Evolutionary conservation across 2,797 vertebrate species (phyloP), one percentile per base, ranked within the genome.

Genomic region (Ctenopoma multispine): DNA sequence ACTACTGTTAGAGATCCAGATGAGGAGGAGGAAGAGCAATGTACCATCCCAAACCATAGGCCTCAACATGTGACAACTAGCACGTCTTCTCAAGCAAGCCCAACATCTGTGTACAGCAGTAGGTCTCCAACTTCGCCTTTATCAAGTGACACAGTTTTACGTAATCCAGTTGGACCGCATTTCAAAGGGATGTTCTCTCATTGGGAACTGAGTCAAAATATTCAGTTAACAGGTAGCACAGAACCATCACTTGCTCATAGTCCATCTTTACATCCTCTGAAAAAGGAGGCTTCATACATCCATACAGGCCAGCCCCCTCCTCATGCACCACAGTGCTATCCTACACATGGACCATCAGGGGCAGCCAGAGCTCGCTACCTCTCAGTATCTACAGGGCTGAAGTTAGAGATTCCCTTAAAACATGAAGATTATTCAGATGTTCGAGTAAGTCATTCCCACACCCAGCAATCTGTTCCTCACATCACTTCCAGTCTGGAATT

Each of bases 331-430:
- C 93, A 94, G 34, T 84, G 93, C 0, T 93, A 78, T 91, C 75
- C 77, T 81, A 80, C 95, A 85, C 13, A 87, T 12, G 90, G 94
- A 75, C 93, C 94, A 0, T 94, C 96, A 1, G 94, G 95, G 0
- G 95, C 97, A 75, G 94, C 96, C 17, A 94, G 95, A 72, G 95
- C 96, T 24, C 95, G 92, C 68, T 97, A 96, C 75, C 93, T 96
- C 70, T 95, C 96, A 49, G 85, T 97, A 72, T 95, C 96, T 55
- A 95, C 96, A 23, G 96, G 96, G 59, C 95, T 97, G 53, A 92
- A 96, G 71, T 93, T 97, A 36, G 95, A 96, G 85, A 92, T 97
- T 79, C 95, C 95, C 0, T 18, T 69, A 58, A 69, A 38, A 11
- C 67, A 83, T 11, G 49, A 79, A 8, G 62, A 80, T 50, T 75